Percentiles rank a stretch among this genome's conserved stretches.
These are phyloP conservation scores for Coreius guichenoti DNA, from an alignment of 2,797 vertebrate species.

Conservation along the genomic window DNA sequence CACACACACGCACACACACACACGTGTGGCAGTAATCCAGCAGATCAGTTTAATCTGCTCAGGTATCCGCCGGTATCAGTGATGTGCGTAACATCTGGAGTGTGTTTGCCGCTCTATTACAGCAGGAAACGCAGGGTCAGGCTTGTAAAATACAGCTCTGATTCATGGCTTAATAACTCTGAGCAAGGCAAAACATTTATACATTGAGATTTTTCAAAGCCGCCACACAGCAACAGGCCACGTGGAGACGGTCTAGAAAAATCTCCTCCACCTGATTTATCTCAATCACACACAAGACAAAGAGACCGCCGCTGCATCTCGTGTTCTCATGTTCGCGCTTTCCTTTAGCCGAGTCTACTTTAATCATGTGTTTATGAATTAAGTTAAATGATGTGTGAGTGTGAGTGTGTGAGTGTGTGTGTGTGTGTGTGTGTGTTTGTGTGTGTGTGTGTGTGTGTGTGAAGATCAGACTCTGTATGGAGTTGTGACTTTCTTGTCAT, in stretches of 20 bases:
- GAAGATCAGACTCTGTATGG: constrained; percentile 41
- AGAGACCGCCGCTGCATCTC: neutral
- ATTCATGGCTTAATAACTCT: constrained; percentile 80
- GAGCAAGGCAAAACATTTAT: constrained; percentile 78
- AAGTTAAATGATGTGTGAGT: constrained; percentile 20
- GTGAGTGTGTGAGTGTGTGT: neutral
- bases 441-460: constrained; percentile 8
- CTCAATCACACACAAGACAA: constrained; percentile 36
- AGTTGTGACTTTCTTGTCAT: constrained; percentile 60
- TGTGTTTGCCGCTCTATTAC: constrained; percentile 76
- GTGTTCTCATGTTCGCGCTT: neutral
- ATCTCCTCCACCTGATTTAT: constrained; percentile 45
- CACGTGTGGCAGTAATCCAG: neutral
- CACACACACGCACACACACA: constrained; percentile 12
- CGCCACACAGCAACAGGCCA: constrained; percentile 48
- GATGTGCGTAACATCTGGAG: constrained; percentile 71
- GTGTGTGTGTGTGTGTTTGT: neutral
- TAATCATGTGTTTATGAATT: neutral
- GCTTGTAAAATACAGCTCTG: constrained; percentile 75
- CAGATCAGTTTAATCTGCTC: constrained; percentile 39
- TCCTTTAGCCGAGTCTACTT: neutral
- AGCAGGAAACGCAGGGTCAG: constrained; percentile 74
- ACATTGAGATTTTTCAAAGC: constrained; percentile 73
- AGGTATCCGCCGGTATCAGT: neutral
- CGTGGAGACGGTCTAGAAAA: constrained; percentile 27